Base-by-base conservation (phyloP, 2,113 vertebrate species). In the Vimba vimba region DNA sequence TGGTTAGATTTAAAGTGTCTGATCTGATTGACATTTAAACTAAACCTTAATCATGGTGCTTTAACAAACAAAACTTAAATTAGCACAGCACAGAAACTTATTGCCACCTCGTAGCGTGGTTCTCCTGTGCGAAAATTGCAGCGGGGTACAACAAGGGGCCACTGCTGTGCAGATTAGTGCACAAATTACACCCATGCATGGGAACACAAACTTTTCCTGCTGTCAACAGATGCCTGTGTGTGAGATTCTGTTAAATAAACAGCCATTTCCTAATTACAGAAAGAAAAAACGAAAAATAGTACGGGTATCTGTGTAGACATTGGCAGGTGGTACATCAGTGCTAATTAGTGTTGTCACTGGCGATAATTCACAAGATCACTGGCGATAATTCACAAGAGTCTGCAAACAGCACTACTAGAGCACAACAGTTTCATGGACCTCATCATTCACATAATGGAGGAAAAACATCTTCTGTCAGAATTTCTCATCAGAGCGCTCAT, bases 331-430 rank as follows among this genome's bases (percentile, higher is more conserved):
- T 85, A 83, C 80, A 81, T 78, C 76, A 73, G 79, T 47, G 19
- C 77, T 89, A 85, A 89, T 89, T 89, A 86, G 68, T 74, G 43
- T 50, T 74, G 88, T 86, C 85, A 81, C 85, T 85, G 76, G 85
- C 39, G 36, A 55, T 60, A n/a, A 27, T 27, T 27, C 27, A 27
- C 27, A 27, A 27, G 27, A 27, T 86, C 85, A 81, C 85, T 85
- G 76, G 85, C 39, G 36, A 55, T 60, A n/a, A 15, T 36, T 78
- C 36, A 52, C 68, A 47, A 50, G 52, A 55, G 82, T 77, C 75
- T 23, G 30, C 9, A 59, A 33, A 86, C 64, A 66, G 21, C 82
- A 75, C 71, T 39, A 62, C 45, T 68, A 15, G 86, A 52, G 36
- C 4, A 36, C 15, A 50, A 33, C 36, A 4, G 57, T 79, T 86